These are phyloP conservation scores for Gonioctena quinquepunctata DNA, from an alignment of 1,140 invertebrate genomes.

Conservation along the genomic window DNA sequence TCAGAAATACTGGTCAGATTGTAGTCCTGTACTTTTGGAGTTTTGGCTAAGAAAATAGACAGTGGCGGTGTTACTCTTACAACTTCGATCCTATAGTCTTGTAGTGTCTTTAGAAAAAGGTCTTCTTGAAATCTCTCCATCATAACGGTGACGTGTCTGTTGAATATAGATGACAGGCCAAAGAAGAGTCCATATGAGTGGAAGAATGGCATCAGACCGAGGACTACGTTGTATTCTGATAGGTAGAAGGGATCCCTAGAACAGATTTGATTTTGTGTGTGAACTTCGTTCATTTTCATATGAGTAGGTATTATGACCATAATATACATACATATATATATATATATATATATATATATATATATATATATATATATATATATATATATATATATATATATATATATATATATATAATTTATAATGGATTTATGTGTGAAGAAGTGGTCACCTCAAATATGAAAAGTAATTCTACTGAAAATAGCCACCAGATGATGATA, in stretches of 20 bases:
- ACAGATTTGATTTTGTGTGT: not conserved
- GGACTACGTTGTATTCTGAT: not conserved
- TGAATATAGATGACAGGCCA: conserved; percentile 21
- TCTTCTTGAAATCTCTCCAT: conserved; percentile 63
- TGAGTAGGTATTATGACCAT: too few species aligned
- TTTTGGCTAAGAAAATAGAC: conserved; percentile 31
- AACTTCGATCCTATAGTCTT: conserved; percentile 25
- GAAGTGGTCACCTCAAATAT: too few species aligned
- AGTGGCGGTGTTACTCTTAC: conserved; percentile 31
- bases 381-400: too few species aligned
- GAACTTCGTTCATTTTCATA: too few species aligned
- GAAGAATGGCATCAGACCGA: conserved; percentile 40
- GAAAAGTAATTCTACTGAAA: too few species aligned
- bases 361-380: too few species aligned
- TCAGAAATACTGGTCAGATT: conserved; percentile 53
- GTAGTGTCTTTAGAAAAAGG: conserved; percentile 30
- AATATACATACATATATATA: too few species aligned
- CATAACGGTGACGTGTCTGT: conserved; percentile 39
- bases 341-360: too few species aligned
- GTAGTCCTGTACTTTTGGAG: conserved; percentile 46
- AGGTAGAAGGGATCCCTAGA: conserved; percentile 30
- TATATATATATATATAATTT: too few species aligned
- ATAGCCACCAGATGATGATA: too few species aligned
- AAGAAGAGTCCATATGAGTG: conserved; percentile 36
- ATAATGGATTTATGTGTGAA: too few species aligned